phyloP scores from a whole-genome alignment of 2,888 invertebrate genomes.

The Lutraria lutraria region DNA sequence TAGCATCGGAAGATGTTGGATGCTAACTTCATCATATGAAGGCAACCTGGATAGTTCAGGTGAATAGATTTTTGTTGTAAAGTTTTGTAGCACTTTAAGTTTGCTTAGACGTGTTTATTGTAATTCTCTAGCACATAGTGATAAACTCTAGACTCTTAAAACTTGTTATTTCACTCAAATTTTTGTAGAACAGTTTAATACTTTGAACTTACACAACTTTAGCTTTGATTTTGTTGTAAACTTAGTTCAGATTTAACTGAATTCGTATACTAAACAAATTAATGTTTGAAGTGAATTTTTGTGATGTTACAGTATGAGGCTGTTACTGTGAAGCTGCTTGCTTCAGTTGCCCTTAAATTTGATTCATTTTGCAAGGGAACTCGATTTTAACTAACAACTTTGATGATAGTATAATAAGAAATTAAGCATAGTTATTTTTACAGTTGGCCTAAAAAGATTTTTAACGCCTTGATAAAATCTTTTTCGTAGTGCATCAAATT shows the following conservation, averaged over 20 bases:
- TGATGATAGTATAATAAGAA: too few relatives aligned
- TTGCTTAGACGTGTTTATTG: conserved; percentile 14
- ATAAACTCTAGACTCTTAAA: neutral
- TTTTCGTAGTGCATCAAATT: too few relatives aligned
- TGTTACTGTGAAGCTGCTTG: too few relatives aligned
- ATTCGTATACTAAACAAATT: neutral
- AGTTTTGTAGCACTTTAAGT: conserved; percentile 40
- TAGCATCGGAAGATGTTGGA: conserved; percentile 9
- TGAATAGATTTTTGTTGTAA: conserved; percentile 49
- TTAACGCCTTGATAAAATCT: too few relatives aligned
- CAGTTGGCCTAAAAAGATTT: too few relatives aligned
- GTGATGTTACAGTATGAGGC: neutral
- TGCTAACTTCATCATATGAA: neutral
- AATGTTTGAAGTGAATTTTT: neutral
- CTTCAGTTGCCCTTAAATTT: too few relatives aligned
- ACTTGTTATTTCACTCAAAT: neutral
- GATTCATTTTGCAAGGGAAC: too few relatives aligned
- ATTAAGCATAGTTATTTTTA: too few relatives aligned
- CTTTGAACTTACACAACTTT: neutral
- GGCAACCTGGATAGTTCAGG: conserved; percentile 28
- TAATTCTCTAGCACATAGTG: neutral
- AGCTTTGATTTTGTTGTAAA: neutral
- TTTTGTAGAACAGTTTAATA: neutral
- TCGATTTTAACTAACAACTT: too few relatives aligned
- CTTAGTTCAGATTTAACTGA: neutral